Conservation (phyloP, 2,888 invertebrate genomes). For the Drosophila rellima region DNA sequence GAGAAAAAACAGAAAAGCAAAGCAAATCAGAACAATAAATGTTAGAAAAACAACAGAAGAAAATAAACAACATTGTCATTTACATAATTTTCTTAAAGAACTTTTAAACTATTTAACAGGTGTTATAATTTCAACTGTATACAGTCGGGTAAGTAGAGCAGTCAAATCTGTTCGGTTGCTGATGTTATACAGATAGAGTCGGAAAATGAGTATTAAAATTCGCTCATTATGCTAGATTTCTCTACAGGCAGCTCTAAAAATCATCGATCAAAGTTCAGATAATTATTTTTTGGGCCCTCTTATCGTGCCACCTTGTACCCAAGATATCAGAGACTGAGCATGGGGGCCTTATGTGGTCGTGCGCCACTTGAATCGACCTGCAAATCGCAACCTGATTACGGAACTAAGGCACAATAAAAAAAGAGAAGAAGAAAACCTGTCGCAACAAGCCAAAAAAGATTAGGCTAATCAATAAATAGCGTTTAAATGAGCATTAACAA, state of each 20-base stretch:
- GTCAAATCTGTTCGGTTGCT: neutral
- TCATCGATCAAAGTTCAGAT: conserved; percentile 65
- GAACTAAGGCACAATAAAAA: conserved; percentile 6
- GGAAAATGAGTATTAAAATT: conserved; percentile 12
- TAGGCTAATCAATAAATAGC: conserved; percentile 54
- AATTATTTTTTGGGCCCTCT: conserved; percentile 28
- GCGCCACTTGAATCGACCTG: conserved; percentile 30
- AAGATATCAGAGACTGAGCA: conserved; percentile 38
- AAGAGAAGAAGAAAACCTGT: conserved; percentile 7
- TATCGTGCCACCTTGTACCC: conserved; percentile 56
- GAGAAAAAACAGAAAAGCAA: conserved; percentile 15
- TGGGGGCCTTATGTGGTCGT: conserved; percentile 33
- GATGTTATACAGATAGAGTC: neutral
- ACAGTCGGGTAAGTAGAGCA: conserved; percentile 20
- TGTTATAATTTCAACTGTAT: conserved; percentile 27
- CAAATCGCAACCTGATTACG: conserved; percentile 36
- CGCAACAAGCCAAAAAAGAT: conserved; percentile 32
- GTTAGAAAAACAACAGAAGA: conserved; percentile 50
- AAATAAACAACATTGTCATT: conserved; percentile 56
- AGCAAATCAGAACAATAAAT: conserved; percentile 76
- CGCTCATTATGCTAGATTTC: conserved; percentile 1
- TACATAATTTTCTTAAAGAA: conserved; percentile 8
- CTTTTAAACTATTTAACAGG: conserved; percentile 19
- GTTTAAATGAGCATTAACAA: conserved; percentile 40
- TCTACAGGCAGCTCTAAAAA: conserved; percentile 50